phyloP scores from a whole-genome alignment of 2,797 vertebrate species.

The Momotus momota region DNA sequence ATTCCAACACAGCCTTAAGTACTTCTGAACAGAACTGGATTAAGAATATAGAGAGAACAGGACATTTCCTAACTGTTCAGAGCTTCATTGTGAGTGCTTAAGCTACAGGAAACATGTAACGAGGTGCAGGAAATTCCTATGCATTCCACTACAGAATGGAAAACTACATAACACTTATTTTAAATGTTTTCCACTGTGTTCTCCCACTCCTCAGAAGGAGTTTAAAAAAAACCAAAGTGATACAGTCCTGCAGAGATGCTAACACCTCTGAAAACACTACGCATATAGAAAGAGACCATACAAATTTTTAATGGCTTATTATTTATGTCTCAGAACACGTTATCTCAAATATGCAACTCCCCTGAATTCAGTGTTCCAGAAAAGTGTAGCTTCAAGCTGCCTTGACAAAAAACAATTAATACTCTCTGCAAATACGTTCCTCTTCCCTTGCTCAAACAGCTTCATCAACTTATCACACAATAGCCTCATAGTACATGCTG shows the following conservation, averaged over 20 bases:
- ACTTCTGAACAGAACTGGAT: not conserved
- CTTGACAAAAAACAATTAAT: not conserved
- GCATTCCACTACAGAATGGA: not conserved
- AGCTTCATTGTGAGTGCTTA: not conserved
- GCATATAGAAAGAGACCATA: not conserved
- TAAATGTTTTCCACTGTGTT: not conserved
- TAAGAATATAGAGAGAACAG: not conserved
- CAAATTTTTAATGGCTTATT: not conserved
- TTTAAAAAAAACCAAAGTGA: not conserved
- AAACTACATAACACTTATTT: not conserved
- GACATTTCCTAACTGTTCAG: not conserved
- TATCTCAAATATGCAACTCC: not conserved
- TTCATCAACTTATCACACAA: accelerated
- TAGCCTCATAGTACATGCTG: accelerated
- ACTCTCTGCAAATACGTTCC: not conserved
- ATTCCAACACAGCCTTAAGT: not conserved
- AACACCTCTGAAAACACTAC: not conserved
- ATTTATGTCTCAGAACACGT: not conserved
- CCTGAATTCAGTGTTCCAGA: not conserved
- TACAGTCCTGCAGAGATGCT: not conserved
- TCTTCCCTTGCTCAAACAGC: not conserved
- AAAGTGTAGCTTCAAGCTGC: not conserved
- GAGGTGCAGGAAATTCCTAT: not conserved
- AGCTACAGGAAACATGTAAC: not conserved
- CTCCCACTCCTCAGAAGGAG: not conserved